A percentile compares a stretch with the other conserved stretches of the same genome.
Evolutionary conservation across 2,113 vertebrate species (phyloP).

Genomic region (Promerops cafer): DNA sequence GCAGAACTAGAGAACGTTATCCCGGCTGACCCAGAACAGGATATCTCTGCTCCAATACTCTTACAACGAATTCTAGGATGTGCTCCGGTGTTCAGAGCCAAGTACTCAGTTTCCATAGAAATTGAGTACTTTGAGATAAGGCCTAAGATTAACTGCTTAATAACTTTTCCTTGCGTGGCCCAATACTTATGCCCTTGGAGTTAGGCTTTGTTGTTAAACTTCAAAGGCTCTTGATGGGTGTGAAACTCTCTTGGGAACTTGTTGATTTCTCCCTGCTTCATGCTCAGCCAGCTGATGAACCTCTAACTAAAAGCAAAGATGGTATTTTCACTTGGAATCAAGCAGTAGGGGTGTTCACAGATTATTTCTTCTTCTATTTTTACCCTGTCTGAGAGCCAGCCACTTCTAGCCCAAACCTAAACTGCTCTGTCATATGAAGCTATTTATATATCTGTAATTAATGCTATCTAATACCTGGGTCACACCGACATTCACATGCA

Average conservation of each 20-base stretch:
- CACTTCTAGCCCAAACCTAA: background rate
- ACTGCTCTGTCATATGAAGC: background rate
- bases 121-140: background rate
- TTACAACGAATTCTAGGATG: background rate
- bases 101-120: background rate
- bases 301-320: background rate
- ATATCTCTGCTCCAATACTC: background rate
- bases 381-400: background rate
- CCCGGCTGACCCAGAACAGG: background rate
- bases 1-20: background rate
- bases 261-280: background rate
- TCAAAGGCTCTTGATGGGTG: background rate
- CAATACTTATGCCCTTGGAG: background rate
- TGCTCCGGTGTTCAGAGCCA: background rate
- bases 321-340: background rate
- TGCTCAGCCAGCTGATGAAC: background rate
- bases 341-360: background rate
- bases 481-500: fast-evolving
- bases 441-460: background rate
- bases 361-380: background rate
- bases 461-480: background rate
- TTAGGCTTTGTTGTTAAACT: background rate
- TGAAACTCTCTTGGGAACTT: background rate
- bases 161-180: background rate
- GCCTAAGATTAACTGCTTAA: background rate